Conservation (phyloP, 2,113 vertebrate species). For the Panthera tigris region DNA sequence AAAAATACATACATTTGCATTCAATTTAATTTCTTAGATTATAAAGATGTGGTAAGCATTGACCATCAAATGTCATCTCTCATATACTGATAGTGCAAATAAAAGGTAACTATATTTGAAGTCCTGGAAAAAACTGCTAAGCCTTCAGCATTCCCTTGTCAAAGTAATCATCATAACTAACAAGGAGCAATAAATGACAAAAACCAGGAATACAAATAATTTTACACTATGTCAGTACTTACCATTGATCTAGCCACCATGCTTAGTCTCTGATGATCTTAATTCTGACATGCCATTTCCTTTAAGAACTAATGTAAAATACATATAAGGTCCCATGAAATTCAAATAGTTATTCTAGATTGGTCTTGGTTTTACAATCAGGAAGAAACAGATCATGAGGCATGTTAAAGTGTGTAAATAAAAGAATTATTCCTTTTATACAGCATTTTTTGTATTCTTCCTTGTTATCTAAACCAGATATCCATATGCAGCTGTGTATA, state of each 20-base stretch:
- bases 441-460: not conserved
- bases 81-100: constrained; percentile 62
- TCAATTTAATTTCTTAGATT: constrained; percentile 62
- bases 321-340: not conserved
- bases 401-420: not conserved
- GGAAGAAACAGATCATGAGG: not conserved
- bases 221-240: constrained; percentile 79
- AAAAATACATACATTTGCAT: constrained; percentile 37
- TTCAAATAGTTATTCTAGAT: not conserved
- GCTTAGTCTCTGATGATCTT: constrained; percentile 70
- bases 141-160: constrained; percentile 83
- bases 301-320: not conserved
- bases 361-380: not conserved
- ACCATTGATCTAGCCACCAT: constrained; percentile 62
- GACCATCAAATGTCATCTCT: constrained; percentile 76
- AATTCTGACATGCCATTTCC: constrained; percentile 61
- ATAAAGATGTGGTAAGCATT: constrained; percentile 67
- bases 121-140: constrained; percentile 77
- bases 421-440: not conserved
- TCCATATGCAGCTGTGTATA: not conserved
- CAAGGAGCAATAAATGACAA: constrained; percentile 79
- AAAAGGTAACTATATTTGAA: constrained; percentile 81
- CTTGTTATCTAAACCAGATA: not conserved
- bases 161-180: constrained; percentile 81
- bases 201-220: constrained; percentile 80